Conservation (phyloP, 2,888 invertebrate genomes). For the Heliconius cydno region DNA sequence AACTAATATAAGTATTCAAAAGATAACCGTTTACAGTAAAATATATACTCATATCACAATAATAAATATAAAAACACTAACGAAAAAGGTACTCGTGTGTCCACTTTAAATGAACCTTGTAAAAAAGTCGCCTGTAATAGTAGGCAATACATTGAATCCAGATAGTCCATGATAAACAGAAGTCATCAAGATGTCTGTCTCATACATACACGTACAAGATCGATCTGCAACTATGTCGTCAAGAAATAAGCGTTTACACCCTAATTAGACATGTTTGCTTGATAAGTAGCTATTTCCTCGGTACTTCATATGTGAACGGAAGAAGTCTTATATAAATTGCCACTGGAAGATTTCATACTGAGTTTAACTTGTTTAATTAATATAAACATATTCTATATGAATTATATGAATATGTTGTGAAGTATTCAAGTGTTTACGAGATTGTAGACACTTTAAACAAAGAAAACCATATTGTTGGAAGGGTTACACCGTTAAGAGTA, state of each 20-base stretch:
- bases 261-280: slow-evolving; percentile 40
- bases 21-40: background rate
- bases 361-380: background rate
- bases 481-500: slow-evolving; percentile 71
- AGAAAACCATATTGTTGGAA: slow-evolving; percentile 59
- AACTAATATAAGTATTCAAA: background rate
- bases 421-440: background rate
- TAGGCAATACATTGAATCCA: slow-evolving; percentile 30
- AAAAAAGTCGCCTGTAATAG: slow-evolving; percentile 39
- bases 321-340: background rate
- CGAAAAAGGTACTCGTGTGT: slow-evolving; percentile 24
- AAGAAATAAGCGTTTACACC: slow-evolving; percentile 33
- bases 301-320: background rate
- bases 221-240: slow-evolving; percentile 37
- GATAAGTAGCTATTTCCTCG: slow-evolving; percentile 35
- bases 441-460: slow-evolving; percentile 22
- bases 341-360: background rate
- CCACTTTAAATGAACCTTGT: slow-evolving; percentile 2
- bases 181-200: slow-evolving; percentile 34
- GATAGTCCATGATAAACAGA: slow-evolving; percentile 33
- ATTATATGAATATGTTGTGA: background rate
- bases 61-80: background rate
- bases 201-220: slow-evolving; percentile 34
- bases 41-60: background rate
- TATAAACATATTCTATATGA: background rate